phyloP scores from a whole-genome alignment of 2,797 vertebrate genomes.

The Hydrocynus forskahlii region DNA sequence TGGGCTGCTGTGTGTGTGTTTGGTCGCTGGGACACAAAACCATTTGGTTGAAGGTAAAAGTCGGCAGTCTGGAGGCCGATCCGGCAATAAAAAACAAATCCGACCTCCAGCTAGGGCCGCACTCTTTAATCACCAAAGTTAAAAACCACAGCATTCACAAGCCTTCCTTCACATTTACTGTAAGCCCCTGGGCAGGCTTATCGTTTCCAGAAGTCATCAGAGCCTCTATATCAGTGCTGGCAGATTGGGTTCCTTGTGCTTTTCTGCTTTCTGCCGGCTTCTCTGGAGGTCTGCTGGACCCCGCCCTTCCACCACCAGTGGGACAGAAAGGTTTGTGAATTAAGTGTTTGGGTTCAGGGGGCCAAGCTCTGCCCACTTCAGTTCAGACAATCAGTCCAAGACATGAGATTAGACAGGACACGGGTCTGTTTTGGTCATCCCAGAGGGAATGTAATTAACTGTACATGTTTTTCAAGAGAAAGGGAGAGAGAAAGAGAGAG shows the following conservation, averaged over 20 bases:
- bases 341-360: not conserved
- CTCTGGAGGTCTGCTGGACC: not conserved
- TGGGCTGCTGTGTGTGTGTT: constrained; percentile 30
- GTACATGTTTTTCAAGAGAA: constrained; percentile 28
- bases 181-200: constrained; percentile 5
- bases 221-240: not conserved
- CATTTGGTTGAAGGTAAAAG: constrained; percentile 43
- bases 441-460: constrained; percentile 22
- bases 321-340: not conserved
- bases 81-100: constrained; percentile 16
- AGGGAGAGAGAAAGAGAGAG: not conserved
- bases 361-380: not conserved
- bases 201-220: constrained; percentile 25
- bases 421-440: not conserved
- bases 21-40: constrained; percentile 34
- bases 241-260: not conserved
- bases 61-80: constrained; percentile 16
- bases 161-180: not conserved
- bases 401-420: constrained; percentile 5
- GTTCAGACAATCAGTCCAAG: not conserved
- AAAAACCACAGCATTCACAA: not conserved
- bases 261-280: not conserved
- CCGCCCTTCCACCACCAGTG: not conserved
- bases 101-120: not conserved
- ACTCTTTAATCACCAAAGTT: not conserved